These are phyloP conservation scores for Melipona quadrifasciata DNA, from an alignment of 1,140 invertebrate genomes.

Conservation along the genomic window DNA sequence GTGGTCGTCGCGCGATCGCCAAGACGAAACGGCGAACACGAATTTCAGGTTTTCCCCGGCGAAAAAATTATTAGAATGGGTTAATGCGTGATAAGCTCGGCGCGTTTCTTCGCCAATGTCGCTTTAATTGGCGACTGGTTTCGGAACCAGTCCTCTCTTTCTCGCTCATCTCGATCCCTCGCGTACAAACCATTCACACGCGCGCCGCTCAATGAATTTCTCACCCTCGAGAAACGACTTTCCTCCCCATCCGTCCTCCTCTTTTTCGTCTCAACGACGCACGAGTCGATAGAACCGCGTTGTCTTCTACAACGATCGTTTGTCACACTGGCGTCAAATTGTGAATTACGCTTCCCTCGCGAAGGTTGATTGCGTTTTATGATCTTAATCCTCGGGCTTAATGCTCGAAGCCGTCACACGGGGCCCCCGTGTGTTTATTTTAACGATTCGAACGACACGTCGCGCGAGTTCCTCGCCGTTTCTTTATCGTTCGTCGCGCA, in stretches of 20 bases:
- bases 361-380: slow-evolving; percentile 39
- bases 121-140: slow-evolving; percentile 67
- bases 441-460: not conserved
- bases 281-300: not conserved
- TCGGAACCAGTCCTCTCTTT: slow-evolving; percentile 58
- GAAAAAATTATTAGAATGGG: slow-evolving; percentile 54
- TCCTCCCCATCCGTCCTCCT: too few species aligned
- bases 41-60: slow-evolving; percentile 56
- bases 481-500: not conserved
- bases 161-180: not conserved
- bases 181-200: slow-evolving; percentile 54
- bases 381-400: slow-evolving; percentile 25
- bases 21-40: slow-evolving; percentile 43
- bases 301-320: not conserved
- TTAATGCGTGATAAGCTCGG: slow-evolving; percentile 64
- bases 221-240: slow-evolving; percentile 31
- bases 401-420: not conserved
- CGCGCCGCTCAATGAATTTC: slow-evolving; percentile 56
- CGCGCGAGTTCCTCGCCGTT: not conserved
- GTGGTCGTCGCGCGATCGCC: not conserved
- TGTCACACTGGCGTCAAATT: slow-evolving; percentile 2
- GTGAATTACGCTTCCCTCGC: not conserved
- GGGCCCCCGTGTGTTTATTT: not conserved
- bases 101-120: slow-evolving; percentile 46
- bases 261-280: not conserved